phyloP scores from a whole-genome alignment of 2,113 vertebrate species.

The Heptranchias perlo region DNA sequence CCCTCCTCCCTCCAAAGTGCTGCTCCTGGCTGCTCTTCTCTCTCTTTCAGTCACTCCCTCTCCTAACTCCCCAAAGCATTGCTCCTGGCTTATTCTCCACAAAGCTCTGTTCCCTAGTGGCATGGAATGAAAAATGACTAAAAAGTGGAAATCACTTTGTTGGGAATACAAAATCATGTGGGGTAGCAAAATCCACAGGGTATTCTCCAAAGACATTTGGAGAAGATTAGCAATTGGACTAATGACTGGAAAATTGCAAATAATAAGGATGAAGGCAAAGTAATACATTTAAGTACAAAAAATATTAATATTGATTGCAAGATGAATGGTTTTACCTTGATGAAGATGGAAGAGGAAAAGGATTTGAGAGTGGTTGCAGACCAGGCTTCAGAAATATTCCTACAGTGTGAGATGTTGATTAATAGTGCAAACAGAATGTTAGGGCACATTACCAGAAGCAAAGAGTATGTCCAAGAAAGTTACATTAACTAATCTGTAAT shows the following conservation, averaged over 20 bases:
- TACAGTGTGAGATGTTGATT: background rate
- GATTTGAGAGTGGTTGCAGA: background rate
- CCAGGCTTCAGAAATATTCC: background rate
- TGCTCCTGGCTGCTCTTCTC: no score
- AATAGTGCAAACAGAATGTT: background rate
- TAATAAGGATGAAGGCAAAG: conserved; percentile 13
- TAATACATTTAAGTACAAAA: background rate
- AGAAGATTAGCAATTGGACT: conserved; percentile 2
- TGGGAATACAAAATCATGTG: conserved; percentile 2
- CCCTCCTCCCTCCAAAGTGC: no score
- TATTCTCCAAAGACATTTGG: background rate
- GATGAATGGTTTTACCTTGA: conserved; percentile 3
- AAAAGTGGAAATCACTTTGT: background rate
- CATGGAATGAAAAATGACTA: conserved; percentile 4
- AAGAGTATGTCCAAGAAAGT: background rate
- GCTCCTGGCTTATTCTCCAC: background rate
- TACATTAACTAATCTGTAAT: background rate
- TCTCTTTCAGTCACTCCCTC: no score
- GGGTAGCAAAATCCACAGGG: background rate
- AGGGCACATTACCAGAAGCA: background rate
- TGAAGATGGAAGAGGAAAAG: background rate
- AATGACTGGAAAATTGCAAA: conserved; percentile 15
- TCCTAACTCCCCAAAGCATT: no score
- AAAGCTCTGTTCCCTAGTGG: background rate
- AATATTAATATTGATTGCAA: background rate